Conservation (phyloP, 1,140 invertebrate genomes). For the Centruroides sculpturatus region DNA sequence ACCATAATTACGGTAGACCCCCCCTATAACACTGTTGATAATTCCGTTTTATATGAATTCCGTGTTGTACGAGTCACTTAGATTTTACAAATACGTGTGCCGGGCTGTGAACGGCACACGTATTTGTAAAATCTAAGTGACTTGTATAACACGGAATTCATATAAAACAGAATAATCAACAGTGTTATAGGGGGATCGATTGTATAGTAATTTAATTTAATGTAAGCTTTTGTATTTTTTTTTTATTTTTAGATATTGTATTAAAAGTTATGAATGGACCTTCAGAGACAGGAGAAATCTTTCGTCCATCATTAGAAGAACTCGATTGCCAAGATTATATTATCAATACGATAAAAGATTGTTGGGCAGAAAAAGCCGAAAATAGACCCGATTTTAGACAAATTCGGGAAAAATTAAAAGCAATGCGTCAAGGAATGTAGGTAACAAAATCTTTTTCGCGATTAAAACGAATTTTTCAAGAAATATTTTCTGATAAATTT, state of each 20-base stretch:
- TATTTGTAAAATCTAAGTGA: too few relatives aligned
- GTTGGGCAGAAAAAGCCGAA: slow-evolving; percentile 68
- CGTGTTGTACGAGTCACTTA: too few relatives aligned
- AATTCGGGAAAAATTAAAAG: slow-evolving; percentile 59
- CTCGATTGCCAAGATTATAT: slow-evolving; percentile 58
- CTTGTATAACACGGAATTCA: too few relatives aligned
- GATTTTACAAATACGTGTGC: too few relatives aligned
- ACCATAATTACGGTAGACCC: too few relatives aligned
- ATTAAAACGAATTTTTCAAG: background rate
- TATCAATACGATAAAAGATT: slow-evolving; percentile 59
- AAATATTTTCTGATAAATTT: background rate
- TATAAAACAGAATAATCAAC: too few relatives aligned
- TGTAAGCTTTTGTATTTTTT: too few relatives aligned
- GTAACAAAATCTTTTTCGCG: background rate
- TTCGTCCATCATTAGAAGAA: slow-evolving; percentile 57
- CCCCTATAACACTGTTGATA: too few relatives aligned
- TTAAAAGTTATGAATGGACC: slow-evolving; percentile 10
- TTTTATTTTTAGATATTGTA: slow-evolving; percentile 23
- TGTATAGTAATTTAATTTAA: background rate
- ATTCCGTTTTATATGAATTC: too few relatives aligned
- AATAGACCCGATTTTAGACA: slow-evolving; percentile 68
- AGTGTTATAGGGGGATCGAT: too few relatives aligned
- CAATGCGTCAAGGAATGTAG: slow-evolving; percentile 39
- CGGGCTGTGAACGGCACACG: too few relatives aligned
- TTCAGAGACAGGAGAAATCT: slow-evolving; percentile 40